These are phyloP conservation scores for Pelusios castaneus DNA, from an alignment of 2,113 vertebrate genomes.

Conservation along the genomic window DNA sequence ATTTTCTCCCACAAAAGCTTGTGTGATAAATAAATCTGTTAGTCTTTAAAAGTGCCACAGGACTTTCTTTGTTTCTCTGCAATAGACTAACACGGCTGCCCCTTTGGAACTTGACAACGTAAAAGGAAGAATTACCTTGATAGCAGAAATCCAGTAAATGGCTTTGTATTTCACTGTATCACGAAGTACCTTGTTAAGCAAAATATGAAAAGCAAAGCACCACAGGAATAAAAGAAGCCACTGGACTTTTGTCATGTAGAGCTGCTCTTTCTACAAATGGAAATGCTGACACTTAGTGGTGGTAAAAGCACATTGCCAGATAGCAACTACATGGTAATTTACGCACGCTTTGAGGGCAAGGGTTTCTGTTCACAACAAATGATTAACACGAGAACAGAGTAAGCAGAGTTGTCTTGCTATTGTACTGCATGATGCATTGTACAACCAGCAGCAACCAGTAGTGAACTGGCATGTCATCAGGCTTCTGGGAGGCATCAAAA, in stretches of 20 bases:
- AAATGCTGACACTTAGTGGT: slow-evolving; percentile 61
- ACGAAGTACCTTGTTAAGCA: slow-evolving; percentile 6
- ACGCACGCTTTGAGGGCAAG: accelerated
- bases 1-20: too few relatives aligned
- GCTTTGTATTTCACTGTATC: neutral
- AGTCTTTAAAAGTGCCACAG: too few relatives aligned
- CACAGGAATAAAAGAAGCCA: neutral
- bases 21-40: too few relatives aligned
- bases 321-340: neutral
- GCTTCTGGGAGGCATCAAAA: neutral
- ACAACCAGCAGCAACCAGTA: neutral
- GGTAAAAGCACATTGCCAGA: neutral
- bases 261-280: neutral
- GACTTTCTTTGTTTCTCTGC: too few relatives aligned
- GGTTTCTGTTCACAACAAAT: neutral
- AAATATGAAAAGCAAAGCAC: neutral
- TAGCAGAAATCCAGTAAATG: neutral
- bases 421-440: neutral
- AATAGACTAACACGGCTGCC: too few relatives aligned
- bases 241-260: neutral
- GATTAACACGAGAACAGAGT: neutral
- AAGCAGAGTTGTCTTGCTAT: neutral
- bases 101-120: too few relatives aligned
- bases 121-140: neutral
- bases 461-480: neutral